Conservation (phyloP, 2,113 vertebrate species). For the Cynoglossus semilaevis region DNA sequence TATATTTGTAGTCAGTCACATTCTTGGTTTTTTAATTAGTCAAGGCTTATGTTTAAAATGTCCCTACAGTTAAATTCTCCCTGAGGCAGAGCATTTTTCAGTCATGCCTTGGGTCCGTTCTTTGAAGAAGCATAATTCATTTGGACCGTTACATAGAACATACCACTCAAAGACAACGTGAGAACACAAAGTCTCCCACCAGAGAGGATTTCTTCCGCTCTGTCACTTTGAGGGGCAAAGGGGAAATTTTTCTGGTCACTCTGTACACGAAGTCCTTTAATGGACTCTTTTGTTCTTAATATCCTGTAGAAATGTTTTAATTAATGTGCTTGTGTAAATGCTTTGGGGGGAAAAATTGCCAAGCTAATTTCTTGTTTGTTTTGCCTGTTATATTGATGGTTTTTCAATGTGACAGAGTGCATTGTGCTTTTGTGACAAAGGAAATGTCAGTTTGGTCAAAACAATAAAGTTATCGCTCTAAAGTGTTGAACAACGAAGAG, state of each 20-base stretch:
- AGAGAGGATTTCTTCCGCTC: not conserved
- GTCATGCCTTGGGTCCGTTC: too few species aligned
- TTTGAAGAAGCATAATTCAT: too few species aligned
- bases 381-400: constrained; percentile 34
- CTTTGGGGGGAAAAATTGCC: constrained; percentile 24
- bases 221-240: not conserved
- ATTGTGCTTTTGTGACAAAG: constrained; percentile 37
- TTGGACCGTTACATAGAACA: too few species aligned
- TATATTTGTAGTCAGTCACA: too few species aligned
- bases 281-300: not conserved
- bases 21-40: too few species aligned
- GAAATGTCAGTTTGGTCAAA: constrained; percentile 35
- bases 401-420: constrained; percentile 27
- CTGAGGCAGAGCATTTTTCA: too few species aligned
- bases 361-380: constrained; percentile 28
- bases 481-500: constrained; percentile 22
- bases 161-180: too few species aligned
- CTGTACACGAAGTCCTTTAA: not conserved
- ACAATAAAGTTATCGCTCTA: constrained; percentile 36
- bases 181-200: too few species aligned
- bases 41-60: too few species aligned
- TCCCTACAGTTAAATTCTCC: too few species aligned
- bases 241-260: constrained; percentile 18
- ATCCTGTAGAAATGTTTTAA: not conserved
- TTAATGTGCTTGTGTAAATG: constrained; percentile 4